Evolutionary conservation across 2,888 invertebrate genomes (phyloP).

Genomic region (Sialis lutaria): DNA sequence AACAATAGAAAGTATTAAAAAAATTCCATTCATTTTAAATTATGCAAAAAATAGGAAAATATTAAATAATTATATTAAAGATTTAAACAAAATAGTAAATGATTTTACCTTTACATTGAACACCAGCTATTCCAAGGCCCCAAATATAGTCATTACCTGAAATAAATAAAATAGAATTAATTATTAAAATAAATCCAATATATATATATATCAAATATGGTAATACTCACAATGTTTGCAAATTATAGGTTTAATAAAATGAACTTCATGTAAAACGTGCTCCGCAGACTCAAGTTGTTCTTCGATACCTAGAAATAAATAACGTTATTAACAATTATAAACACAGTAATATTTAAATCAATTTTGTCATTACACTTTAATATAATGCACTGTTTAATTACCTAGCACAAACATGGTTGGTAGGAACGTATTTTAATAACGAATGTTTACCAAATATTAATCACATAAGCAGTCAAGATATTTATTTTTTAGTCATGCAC

Average conservation of each 20-base stretch:
- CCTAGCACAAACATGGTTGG: too few relatives aligned
- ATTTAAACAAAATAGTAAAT: conserved; percentile 8
- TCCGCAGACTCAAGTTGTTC: conserved; percentile 3
- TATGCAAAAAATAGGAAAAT: too few relatives aligned
- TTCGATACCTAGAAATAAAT: conserved; percentile 6
- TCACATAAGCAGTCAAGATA: too few relatives aligned
- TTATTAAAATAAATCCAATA: neutral
- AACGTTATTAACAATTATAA: neutral
- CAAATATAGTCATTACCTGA: conserved; percentile 45
- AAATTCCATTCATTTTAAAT: too few relatives aligned
- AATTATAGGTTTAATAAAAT: conserved; percentile 32
- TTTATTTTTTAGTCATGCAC: too few relatives aligned
- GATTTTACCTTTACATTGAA: conserved; percentile 39
- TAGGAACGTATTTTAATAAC: too few relatives aligned
- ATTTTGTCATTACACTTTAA: neutral
- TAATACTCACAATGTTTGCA: conserved; percentile 34
- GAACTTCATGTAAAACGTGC: conserved; percentile 30
- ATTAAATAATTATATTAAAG: neutral
- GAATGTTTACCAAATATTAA: too few relatives aligned
- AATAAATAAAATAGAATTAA: conserved; percentile 12
- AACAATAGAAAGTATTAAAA: too few relatives aligned
- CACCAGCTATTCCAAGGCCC: conserved; percentile 38
- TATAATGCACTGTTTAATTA: too few relatives aligned
- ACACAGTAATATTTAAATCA: neutral
- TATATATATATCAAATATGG: neutral